These are phyloP conservation scores for Aphidius colemani DNA, from an alignment of 2,888 invertebrate species.

Conservation along the genomic window DNA sequence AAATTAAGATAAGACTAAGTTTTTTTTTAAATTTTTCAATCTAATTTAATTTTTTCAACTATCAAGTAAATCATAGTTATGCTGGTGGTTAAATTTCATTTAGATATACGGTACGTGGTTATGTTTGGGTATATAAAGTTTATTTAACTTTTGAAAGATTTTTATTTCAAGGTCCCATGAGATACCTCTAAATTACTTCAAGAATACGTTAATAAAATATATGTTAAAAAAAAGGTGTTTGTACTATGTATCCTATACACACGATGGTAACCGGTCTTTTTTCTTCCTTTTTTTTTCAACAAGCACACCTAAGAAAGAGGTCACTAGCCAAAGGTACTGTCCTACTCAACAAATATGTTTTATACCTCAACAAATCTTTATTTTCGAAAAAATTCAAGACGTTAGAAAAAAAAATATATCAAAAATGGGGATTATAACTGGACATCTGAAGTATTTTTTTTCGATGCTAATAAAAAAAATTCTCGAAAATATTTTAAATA, in stretches of 20 bases:
- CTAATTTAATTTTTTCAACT: too few species aligned
- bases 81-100: too few species aligned
- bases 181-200: constrained; percentile 10
- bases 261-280: constrained; percentile 17
- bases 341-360: constrained; percentile 11
- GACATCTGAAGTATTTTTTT: neutral
- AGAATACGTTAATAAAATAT: constrained; percentile 8
- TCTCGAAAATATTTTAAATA: too few species aligned
- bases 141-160: too few species aligned
- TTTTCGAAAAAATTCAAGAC: neutral
- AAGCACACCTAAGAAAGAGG: constrained; percentile 7
- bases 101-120: too few species aligned
- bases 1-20: too few species aligned
- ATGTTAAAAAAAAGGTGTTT: constrained; percentile 11
- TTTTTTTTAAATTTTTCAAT: too few species aligned
- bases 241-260: constrained; percentile 5
- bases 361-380: constrained; percentile 3
- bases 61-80: too few species aligned
- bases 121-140: too few species aligned
- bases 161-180: constrained; percentile 12
- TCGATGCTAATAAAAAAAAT: neutral
- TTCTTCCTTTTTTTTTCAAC: neutral
- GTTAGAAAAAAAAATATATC: neutral
- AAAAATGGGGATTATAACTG: neutral
- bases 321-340: constrained; percentile 18